Evolutionary conservation across 1,140 invertebrate species (phyloP), one percentile per base, ranked within the genome.

Genomic region (Trissolcus basalis): DNA sequence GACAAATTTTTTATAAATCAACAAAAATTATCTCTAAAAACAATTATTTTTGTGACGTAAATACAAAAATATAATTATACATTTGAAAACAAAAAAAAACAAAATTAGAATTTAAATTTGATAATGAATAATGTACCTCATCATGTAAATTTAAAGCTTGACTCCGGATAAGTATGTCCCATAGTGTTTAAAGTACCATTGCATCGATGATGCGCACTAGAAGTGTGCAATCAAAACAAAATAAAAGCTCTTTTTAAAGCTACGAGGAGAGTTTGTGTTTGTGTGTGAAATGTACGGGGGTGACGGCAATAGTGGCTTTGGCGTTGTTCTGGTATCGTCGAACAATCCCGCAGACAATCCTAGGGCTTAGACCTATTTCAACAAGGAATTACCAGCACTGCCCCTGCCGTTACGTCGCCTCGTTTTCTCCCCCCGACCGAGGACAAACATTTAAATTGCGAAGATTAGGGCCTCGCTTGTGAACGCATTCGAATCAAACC

Each of bases 401-500:
- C 64, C 70, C 68, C 59, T 50, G 11, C 65, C 55, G 67, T 64
- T 36, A 63, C 64, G 48, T 15, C 12, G 27, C 59, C 49, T 61
- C 59, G 55, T 27, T 44, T 56, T 47, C 54, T 63, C 43, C 64
- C 58, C 41, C 44, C 36, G 14, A 4, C 15, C 14, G 36, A 64
- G 45, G 64, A 76, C 72, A 72, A 79, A 79, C 77, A 79, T 79
- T 79, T 79, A 79, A 79, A 79, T 79, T 79, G 73, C 77, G 55
- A 68, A 79, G 77, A 79, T 79, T 79, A 79, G 53, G 63, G 43
- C 64, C 56, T 39, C 59, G 49, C 58, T 74, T 59, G 15, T 27
- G 72, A 77, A 58, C 69, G 55, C 51, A 44, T 68, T 51, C 16
- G 45, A 41, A 67, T 53, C 53, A 53, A 53, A 72, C 64, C 70